Evolutionary conservation across 2,113 vertebrate genomes (phyloP), one percentile per base, ranked within the genome.

Genomic region (Alces alces): DNA sequence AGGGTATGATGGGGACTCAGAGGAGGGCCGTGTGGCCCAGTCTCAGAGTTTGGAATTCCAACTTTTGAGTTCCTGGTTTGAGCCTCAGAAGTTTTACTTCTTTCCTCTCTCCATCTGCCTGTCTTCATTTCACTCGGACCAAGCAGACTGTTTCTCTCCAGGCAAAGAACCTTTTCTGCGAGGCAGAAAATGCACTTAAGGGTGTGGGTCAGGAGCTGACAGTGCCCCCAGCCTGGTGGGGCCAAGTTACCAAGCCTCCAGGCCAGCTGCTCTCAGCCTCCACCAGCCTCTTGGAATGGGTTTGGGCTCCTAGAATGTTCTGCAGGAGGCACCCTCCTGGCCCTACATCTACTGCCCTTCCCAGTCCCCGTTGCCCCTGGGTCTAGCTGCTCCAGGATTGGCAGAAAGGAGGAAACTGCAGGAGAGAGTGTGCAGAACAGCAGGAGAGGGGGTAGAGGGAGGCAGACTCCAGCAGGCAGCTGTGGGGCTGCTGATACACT

Each of bases 291-390:
- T 98, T 89, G 94, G 94, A 79, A 60, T 80, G 94, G 83, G 61
- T 93, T 92, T 85, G 87, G 82, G 91, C 78, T 83, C 27, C 47
- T 91, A 96, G 97, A 98, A 98, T 98, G 97, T 98, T 97, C 95
- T 36, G 1, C 64, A n/a, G 19, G 84, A 39, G 95, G 84, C 21
- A 60, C 93, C 61, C 94, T 93, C 66, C 84, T 1, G 15, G 70
- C 95, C 86, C 78, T 79, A 66, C 94, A 92, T 87, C 73, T 87
- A 54, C 73, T 0, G 6, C 78, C 84, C 78, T 86, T 80, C 70
- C 36, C 60, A 43, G 10, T 52, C 73, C 36, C n/a, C 1, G 0
- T 21, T 25, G 91, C 94, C 82, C 78, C 82, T 93, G 91, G 60
- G 36, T 88, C 60, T 58, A 82, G 86, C 92, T 96, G 92, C 90